Conservation (phyloP, 2,113 vertebrate species). For the Pangasianodon gigas region DNA sequence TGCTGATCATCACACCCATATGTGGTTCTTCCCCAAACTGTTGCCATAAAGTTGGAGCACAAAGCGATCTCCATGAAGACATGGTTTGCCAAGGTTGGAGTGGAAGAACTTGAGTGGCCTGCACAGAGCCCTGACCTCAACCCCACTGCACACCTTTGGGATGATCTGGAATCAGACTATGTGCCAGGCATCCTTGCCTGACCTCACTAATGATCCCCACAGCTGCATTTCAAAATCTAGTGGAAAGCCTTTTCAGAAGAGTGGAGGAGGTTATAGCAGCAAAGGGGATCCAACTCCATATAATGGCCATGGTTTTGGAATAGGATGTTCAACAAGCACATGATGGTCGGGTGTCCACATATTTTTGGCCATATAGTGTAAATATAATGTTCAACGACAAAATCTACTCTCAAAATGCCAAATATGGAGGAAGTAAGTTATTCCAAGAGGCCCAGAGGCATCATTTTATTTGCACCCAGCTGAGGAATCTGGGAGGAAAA, state of each 20-base stretch:
- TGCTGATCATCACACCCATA: neutral
- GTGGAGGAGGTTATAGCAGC: neutral
- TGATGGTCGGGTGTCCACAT: neutral
- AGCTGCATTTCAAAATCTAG: neutral
- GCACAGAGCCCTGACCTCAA: neutral
- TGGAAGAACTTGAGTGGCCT: neutral
- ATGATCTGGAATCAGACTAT: neutral
- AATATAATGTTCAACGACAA: neutral
- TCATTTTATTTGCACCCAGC: neutral
- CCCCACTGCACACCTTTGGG: neutral
- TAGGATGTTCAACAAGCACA: neutral
- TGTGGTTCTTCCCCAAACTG: neutral
- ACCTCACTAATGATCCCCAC: neutral
- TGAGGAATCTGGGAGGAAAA: neutral
- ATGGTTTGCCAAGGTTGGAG: neutral
- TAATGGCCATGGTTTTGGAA: neutral
- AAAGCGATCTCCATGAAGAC: neutral
- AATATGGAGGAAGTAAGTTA: neutral
- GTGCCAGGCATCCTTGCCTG: neutral
- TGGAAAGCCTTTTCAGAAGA: neutral
- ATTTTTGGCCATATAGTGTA: neutral
- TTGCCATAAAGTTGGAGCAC: neutral
- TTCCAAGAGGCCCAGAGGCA: conserved; percentile 1
- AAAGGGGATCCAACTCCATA: neutral
- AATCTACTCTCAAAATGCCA: neutral